Evolutionary conservation across 2,113 vertebrate genomes (phyloP).

Genomic region (Ploceus nigricollis): DNA sequence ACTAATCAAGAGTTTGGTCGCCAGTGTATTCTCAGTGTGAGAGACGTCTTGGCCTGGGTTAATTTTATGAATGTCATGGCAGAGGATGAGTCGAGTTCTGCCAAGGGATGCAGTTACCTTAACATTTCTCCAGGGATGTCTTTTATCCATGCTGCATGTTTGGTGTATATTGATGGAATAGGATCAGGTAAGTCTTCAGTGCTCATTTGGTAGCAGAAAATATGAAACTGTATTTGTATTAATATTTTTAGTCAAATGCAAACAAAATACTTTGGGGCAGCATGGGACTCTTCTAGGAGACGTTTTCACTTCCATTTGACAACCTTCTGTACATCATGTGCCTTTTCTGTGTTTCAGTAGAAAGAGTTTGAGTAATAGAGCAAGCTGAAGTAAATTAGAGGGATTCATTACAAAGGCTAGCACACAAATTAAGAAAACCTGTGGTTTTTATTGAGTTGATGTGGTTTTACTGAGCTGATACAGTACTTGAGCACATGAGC

Average conservation of each 20-base stretch:
- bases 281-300: background rate
- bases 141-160: conserved; percentile 91
- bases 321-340: background rate
- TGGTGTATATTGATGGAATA: conserved; percentile 92
- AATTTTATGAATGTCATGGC: conserved; percentile 88
- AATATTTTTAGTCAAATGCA: background rate
- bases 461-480: background rate
- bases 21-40: conserved; percentile 87
- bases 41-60: conserved; percentile 93
- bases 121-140: conserved; percentile 74
- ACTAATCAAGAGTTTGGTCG: conserved; percentile 88
- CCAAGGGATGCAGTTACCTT: conserved; percentile 29
- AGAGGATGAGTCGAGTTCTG: conserved; percentile 45
- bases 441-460: background rate
- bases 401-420: background rate
- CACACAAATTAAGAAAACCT: background rate
- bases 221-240: background rate
- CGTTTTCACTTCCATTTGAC: background rate
- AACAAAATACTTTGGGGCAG: background rate
- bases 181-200: conserved; percentile 84
- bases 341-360: background rate
- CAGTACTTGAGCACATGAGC: background rate
- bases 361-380: background rate
- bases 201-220: background rate
- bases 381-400: background rate